Evolutionary conservation across 2,797 vertebrate genomes (phyloP).

Genomic region (Sebastolobus altivelis): DNA sequence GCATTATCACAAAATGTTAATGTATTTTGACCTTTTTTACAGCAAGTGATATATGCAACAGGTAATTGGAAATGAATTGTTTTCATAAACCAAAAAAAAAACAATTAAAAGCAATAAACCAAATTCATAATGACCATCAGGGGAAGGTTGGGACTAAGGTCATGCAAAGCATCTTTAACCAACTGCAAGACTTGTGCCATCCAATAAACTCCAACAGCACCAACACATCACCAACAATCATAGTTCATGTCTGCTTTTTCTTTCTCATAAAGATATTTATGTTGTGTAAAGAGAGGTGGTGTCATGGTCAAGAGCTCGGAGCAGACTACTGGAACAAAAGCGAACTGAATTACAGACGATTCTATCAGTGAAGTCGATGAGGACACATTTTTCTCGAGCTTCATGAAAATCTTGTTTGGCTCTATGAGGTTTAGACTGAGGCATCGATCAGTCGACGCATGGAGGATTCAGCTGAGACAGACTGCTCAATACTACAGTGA

Average conservation of each 20-base stretch:
- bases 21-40: background rate
- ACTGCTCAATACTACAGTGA: background rate
- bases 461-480: background rate
- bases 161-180: background rate
- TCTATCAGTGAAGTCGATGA: background rate
- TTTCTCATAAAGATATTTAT: background rate
- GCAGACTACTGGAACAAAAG: background rate
- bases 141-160: background rate
- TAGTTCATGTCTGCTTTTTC: background rate
- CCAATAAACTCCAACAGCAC: background rate
- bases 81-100: background rate
- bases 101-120: too few species aligned
- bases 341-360: background rate
- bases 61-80: background rate
- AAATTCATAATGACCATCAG: background rate
- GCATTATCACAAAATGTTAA: background rate
- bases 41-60: background rate
- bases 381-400: background rate
- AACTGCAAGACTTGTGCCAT: background rate
- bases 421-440: background rate
- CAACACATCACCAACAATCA: background rate
- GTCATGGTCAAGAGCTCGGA: background rate
- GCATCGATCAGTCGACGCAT: background rate
- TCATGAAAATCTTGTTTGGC: slow-evolving; percentile 7
- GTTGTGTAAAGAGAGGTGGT: background rate